Evolutionary conservation across 2,888 invertebrate species (phyloP).

Genomic region (Meloe dianella): DNA sequence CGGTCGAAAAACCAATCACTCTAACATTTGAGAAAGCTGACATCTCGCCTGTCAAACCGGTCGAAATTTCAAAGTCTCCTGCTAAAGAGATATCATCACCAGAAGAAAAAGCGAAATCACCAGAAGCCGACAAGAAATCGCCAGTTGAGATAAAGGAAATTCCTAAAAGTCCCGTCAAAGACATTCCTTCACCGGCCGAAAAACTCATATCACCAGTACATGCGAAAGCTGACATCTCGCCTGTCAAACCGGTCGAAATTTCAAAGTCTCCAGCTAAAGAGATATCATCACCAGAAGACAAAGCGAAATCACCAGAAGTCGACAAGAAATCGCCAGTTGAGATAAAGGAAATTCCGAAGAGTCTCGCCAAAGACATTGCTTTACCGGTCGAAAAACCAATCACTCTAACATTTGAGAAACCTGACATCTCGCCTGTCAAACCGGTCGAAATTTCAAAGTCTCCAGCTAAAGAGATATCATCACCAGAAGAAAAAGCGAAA

Average conservation of each 20-base stretch:
- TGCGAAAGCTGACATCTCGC: neutral
- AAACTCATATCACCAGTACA: neutral
- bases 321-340: conserved; percentile 12
- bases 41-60: conserved; percentile 1
- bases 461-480: neutral
- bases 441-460: conserved; percentile 2
- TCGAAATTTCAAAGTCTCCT: neutral
- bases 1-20: neutral
- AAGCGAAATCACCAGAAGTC: conserved; percentile 12
- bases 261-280: neutral
- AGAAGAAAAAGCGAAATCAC: conserved; percentile 12
- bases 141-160: no score
- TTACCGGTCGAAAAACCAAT: neutral
- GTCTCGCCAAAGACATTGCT: conserved; percentile 30
- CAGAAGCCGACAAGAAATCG: no score
- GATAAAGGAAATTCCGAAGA: neutral
- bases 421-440: conserved; percentile 7
- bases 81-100: neutral
- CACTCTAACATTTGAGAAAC: neutral
- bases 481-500: neutral
- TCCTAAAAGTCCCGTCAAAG: neutral
- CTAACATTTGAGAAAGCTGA: neutral
- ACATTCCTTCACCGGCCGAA: no score
- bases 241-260: neutral
- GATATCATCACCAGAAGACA: neutral